Base-by-base conservation (phyloP, 2,888 invertebrate species). In the Fragum whitleyi region DNA sequence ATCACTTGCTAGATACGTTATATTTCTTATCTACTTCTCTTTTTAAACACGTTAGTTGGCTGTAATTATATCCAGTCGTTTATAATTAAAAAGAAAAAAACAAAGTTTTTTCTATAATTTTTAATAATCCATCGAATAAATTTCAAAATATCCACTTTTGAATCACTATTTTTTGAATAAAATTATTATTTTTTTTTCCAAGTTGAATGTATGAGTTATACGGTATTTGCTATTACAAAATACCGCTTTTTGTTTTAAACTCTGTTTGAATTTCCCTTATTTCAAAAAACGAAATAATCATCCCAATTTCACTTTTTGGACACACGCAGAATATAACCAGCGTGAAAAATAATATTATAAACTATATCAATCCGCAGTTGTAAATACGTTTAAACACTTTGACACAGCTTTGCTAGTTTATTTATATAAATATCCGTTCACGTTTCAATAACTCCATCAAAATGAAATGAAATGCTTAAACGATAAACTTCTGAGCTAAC, bases 361-460 rank as follows among this genome's bases (percentile, higher is more conserved):
- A 47, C 47, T 47, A 14, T 14, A 47, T 47, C 47, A 47, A 47
- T 47, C 47, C 47, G 47, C 14, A 16, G 47, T 47, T 9, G 5
- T 47, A 47, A 47, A 47, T 47, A 16, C 47, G 47, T 65, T 65
- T 42, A 65, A 61, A 65, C 65, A 42, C 65, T 23, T 26, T 42
- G n/a, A 26, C 26, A 65, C 32, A 65, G 23, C 42, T 65, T 42
- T 42, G 36, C 65, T 42, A 29, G 42, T 65, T n/a, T 39, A 39
- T 39, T 3, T 65, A 61, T 61, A 65, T 69, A 55, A 70, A 70
- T 53, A 32, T 57, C 29, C 53, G 53, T 70, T 55, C 70, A 70
- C 70, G 57, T 21, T 23, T 70, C 55, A 55, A 57, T 70, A 55
- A 55, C 5, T 57, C 69, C 69, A 29, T 42, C 65, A 65, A 65